Percentiles rank a stretch among this genome's conserved stretches.
These are phyloP conservation scores for Ptychadena robeensis DNA, from an alignment of 2,797 vertebrate genomes.

Conservation along the genomic window DNA sequence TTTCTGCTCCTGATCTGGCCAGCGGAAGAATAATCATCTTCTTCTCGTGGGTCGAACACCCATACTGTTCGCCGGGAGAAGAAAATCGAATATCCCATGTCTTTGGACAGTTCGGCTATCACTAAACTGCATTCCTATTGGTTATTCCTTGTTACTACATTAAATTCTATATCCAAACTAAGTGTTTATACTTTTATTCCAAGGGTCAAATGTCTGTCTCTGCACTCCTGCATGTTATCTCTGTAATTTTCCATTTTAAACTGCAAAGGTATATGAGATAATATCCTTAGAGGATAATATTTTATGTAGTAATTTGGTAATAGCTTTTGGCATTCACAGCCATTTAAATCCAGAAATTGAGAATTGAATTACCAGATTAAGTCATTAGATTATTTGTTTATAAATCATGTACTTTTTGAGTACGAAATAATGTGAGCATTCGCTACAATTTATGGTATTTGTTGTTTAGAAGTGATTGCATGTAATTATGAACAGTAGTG, in stretches of 20 bases:
- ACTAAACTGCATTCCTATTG: no score
- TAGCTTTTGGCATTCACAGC: slow-evolving; percentile 36
- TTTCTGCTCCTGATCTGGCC: no score
- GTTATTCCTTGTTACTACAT: no score
- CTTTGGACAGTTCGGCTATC: no score
- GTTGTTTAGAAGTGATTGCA: not conserved
- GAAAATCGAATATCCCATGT: no score
- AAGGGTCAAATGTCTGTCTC: slow-evolving; percentile 8
- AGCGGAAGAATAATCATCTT: no score
- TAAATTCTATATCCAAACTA: no score
- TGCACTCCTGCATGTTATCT: slow-evolving; percentile 23
- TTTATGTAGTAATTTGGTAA: slow-evolving; percentile 48
- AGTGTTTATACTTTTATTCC: no score
- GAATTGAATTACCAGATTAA: slow-evolving; percentile 46
- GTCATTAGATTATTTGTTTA: slow-evolving; percentile 45
- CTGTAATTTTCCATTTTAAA: slow-evolving; percentile 40
- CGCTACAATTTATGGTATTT: not conserved
- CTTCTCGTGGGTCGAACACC: no score
- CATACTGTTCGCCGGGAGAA: no score
- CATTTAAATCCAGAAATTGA: slow-evolving; percentile 45
- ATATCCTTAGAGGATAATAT: slow-evolving; percentile 25
- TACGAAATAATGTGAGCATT: slow-evolving; percentile 7
- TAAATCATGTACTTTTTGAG: slow-evolving; percentile 47
- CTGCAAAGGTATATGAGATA: slow-evolving; percentile 31
- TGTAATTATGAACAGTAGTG: not conserved